Evolutionary conservation across 2,797 vertebrate species (phyloP).

Genomic region (Sebastes minor): DNA sequence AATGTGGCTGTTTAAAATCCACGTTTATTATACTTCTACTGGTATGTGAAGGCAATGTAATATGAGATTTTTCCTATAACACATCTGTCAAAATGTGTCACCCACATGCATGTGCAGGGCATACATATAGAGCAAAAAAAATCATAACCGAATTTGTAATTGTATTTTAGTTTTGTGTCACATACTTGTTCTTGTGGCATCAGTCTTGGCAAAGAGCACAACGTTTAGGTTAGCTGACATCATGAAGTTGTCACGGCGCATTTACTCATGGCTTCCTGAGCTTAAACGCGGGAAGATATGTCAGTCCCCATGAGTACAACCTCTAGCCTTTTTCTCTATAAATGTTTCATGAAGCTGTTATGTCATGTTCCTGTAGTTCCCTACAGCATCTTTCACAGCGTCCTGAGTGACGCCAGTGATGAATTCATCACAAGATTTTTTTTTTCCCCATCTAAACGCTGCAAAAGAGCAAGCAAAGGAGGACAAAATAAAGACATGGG

Average conservation of each 20-base stretch:
- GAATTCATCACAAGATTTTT: slow-evolving; percentile 46
- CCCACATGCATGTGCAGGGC: not conserved
- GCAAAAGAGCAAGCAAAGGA: slow-evolving; percentile 10
- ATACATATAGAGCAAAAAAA: not conserved
- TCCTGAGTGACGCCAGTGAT: slow-evolving; percentile 51
- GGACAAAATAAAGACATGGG: not conserved
- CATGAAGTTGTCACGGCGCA: slow-evolving; percentile 48
- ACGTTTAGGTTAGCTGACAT: slow-evolving; percentile 54
- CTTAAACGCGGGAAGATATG: slow-evolving; percentile 45
- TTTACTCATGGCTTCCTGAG: slow-evolving; percentile 48
- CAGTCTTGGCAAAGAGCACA: slow-evolving; percentile 1
- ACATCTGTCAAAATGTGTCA: slow-evolving; percentile 7
- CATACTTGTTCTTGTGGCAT: not conserved
- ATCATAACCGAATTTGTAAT: not conserved
- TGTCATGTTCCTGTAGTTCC: slow-evolving; percentile 60
- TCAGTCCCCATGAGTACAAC: slow-evolving; percentile 54
- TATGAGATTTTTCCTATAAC: not conserved
- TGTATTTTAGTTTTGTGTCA: not conserved
- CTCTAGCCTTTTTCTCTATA: slow-evolving; percentile 51
- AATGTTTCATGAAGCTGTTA: slow-evolving; percentile 73
- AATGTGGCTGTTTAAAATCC: not conserved
- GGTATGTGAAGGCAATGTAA: not conserved
- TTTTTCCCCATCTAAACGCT: slow-evolving; percentile 12
- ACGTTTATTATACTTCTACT: not conserved
- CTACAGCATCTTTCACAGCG: slow-evolving; percentile 37